Base-by-base conservation (phyloP, 2,888 invertebrate genomes). In the Bombyx huttoni region DNA sequence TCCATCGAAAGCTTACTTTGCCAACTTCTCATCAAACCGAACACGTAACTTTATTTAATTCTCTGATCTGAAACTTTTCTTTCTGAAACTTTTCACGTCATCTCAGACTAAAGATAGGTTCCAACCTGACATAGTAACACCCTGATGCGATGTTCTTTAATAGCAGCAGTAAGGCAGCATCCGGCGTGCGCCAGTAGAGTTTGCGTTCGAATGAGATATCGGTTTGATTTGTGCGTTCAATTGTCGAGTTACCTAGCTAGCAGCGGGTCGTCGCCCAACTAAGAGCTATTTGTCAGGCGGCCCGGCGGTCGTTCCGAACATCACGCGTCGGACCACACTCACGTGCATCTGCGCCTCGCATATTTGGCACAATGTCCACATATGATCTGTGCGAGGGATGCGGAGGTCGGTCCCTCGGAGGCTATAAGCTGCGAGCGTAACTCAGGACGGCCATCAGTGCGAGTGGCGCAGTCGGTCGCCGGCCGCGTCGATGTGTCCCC, bases 211-310 rank as follows among this genome's bases (percentile, higher is more conserved):
- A 59, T 66, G 60, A 69, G 69, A 65, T 61, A 63, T 68, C 65
- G 58, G 52, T 62, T 63, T 76, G 76, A 79, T 75, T 77, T 76
- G 77, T 77, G 74, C 64, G 59, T 68, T 58, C 74, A 76, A 73
- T 75, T 67, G 68, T 59, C 64, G 54, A 60, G 60, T 58, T 50
- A 52, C 52, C n/a, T 56, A 52, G 61, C 51, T 51, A 34, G 24
- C 33, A 46, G 52, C 52, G 50, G 52, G 53, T 54, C n/a, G n/a
- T n/a, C n/a, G n/a, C n/a, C n/a, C n/a, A n/a, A n/a, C n/a, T 59
- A 56, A 60, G 62, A 62, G 51, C 54, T 52, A 67, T 68, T 61
- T 63, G 58, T 64, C 64, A 62, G n/a, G 34, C 54, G 48, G 34
- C 48, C 50, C 54, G 53, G 58, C 56, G 58, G 62, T 68, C 62